Conservation (phyloP, 2,888 invertebrate species). For the Nomada ferruginata region DNA sequence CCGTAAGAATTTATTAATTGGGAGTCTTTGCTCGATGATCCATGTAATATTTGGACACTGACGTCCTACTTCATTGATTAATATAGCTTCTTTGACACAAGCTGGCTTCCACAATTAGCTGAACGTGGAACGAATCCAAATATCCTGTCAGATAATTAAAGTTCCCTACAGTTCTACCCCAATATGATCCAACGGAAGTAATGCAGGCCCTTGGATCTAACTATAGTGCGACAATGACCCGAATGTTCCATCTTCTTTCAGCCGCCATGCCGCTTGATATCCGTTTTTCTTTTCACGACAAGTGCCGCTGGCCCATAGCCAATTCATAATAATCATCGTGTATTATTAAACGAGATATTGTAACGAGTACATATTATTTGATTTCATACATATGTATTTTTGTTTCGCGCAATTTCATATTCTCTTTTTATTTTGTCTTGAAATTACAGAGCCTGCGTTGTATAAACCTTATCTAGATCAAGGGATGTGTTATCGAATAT, state of each 20-base stretch:
- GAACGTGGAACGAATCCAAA: conserved; percentile 27
- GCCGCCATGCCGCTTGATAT: conserved; percentile 7
- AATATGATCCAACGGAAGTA: conserved; percentile 22
- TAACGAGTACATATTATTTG: conserved; percentile 10
- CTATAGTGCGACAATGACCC: conserved; percentile 83
- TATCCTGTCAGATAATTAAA: conserved; percentile 23
- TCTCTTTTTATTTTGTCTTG: no score
- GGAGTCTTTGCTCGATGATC: background rate
- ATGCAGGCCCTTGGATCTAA: conserved; percentile 62
- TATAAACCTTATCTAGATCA: no score
- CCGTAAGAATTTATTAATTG: background rate
- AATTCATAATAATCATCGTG: conserved; percentile 42
- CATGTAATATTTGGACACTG: background rate
- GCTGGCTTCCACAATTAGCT: conserved; percentile 4
- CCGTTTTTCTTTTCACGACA: conserved; percentile 43
- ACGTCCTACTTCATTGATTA: background rate
- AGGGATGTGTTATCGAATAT: no score
- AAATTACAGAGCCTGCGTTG: no score
- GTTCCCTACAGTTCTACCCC: background rate
- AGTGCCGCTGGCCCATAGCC: conserved; percentile 54
- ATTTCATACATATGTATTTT: background rate
- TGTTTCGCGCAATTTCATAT: no score
- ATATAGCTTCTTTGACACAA: background rate
- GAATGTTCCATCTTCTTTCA: conserved; percentile 71
- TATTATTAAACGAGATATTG: conserved; percentile 29